These are phyloP conservation scores for Heliangelus exortis DNA, from an alignment of 2,797 vertebrate genomes.

Conservation along the genomic window DNA sequence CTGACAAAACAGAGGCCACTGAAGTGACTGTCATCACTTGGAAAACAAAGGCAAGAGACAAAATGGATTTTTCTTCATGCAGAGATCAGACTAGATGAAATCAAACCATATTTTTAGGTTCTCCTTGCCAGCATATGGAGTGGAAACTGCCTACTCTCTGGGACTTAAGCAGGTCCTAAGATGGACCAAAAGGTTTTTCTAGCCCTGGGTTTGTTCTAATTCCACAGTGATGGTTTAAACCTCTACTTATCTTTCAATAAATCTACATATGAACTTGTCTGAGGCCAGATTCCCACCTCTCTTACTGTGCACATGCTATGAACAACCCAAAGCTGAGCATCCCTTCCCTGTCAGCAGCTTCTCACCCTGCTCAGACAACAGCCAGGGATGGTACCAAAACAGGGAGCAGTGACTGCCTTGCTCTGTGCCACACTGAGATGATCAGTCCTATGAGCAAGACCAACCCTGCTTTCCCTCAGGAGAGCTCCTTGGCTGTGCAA, in stretches of 20 bases:
- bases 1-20: not conserved
- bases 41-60: not conserved
- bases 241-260: not conserved
- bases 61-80: not conserved
- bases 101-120: not conserved
- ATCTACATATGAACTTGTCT: not conserved
- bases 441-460: not conserved
- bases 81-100: not conserved
- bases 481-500: not conserved
- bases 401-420: not conserved
- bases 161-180: not conserved
- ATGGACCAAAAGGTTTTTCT: not conserved
- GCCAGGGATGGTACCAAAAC: not conserved
- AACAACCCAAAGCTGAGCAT: not conserved
- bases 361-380: fast-evolving
- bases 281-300: not conserved
- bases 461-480: not conserved
- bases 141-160: not conserved
- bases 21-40: not conserved
- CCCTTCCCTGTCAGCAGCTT: not conserved
- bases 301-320: not conserved
- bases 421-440: not conserved
- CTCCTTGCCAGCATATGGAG: not conserved
- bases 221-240: not conserved
- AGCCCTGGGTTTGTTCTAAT: not conserved